A percentile compares a stretch with the other conserved stretches of the same genome.
phyloP scores from a whole-genome alignment of 2,888 invertebrate genomes.

The Dromius quadrimaculatus region DNA sequence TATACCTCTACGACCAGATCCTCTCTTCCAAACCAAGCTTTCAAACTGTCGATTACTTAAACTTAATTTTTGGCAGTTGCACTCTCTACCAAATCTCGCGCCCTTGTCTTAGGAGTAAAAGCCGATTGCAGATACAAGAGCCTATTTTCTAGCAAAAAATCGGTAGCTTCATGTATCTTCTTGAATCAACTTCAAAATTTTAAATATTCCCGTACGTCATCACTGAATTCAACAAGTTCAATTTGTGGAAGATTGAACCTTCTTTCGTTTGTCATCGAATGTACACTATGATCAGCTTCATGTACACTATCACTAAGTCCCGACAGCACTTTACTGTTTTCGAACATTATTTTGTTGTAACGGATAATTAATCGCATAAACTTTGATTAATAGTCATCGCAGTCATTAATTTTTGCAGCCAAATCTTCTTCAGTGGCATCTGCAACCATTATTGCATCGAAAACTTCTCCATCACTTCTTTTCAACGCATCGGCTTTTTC shows the following conservation, averaged over 20 bases:
- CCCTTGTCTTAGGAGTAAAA: constrained; percentile 25
- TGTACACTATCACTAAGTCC: too few species aligned
- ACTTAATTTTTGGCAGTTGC: constrained; percentile 30
- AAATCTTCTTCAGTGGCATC: too few species aligned
- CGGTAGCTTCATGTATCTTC: constrained; percentile 34
- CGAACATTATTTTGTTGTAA: too few species aligned
- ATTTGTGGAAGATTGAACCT: constrained; percentile 41
- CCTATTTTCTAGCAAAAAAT: constrained; percentile 29
- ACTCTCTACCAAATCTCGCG: constrained; percentile 23
- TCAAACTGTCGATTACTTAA: constrained; percentile 44
- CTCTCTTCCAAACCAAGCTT: constrained; percentile 40
- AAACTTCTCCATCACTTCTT: too few species aligned
- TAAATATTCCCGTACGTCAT: constrained; percentile 40
- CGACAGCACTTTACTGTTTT: too few species aligned
- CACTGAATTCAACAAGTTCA: constrained; percentile 18
- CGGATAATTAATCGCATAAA: too few species aligned
- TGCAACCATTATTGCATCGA: too few species aligned
- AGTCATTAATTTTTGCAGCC: too few species aligned
- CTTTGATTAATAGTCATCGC: too few species aligned
- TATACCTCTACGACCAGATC: constrained; percentile 28
- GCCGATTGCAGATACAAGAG: constrained; percentile 31
- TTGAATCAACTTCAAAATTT: constrained; percentile 46
- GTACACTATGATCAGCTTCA: too few species aligned
- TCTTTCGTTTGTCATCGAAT: too few species aligned
- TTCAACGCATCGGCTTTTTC: too few species aligned